Conservation (phyloP, 2,797 vertebrate species). For the Mus minutoides region DNA sequence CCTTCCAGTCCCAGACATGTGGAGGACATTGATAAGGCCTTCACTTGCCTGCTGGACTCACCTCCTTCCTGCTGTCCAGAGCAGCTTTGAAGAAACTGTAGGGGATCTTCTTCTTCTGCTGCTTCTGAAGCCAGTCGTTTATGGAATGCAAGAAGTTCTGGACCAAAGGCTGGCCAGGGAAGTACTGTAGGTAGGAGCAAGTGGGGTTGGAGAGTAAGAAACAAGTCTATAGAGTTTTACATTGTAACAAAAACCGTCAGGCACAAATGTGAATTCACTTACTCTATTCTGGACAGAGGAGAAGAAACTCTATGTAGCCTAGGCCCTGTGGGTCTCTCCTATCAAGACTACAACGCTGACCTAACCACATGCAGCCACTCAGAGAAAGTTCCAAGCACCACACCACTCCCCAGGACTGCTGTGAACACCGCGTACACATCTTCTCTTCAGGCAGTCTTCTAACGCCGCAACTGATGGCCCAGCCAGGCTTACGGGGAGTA, state of each 20-base stretch:
- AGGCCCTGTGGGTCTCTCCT: background rate
- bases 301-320: background rate
- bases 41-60: conserved; percentile 79
- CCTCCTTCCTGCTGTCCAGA: conserved; percentile 90
- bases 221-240: background rate
- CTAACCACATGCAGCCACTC: background rate
- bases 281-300: background rate
- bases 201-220: background rate
- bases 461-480: background rate
- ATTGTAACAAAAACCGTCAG: background rate
- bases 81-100: conserved; percentile 87
- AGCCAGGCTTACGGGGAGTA: background rate
- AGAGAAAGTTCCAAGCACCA: background rate
- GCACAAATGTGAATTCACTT: background rate
- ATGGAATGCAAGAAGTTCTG: conserved; percentile 88
- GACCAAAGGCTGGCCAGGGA: conserved; percentile 90
- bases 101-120: conserved; percentile 85
- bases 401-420: background rate
- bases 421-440: background rate
- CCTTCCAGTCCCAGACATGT: background rate
- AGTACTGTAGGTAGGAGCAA: conserved; percentile 85
- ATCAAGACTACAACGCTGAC: background rate
- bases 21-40: background rate
- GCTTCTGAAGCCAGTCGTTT: conserved; percentile 87
- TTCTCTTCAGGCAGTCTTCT: background rate